Evolutionary conservation across 2,888 invertebrate species (phyloP), one percentile per base, ranked within the genome.

Genomic region (Anoplius nigerrimus): DNA sequence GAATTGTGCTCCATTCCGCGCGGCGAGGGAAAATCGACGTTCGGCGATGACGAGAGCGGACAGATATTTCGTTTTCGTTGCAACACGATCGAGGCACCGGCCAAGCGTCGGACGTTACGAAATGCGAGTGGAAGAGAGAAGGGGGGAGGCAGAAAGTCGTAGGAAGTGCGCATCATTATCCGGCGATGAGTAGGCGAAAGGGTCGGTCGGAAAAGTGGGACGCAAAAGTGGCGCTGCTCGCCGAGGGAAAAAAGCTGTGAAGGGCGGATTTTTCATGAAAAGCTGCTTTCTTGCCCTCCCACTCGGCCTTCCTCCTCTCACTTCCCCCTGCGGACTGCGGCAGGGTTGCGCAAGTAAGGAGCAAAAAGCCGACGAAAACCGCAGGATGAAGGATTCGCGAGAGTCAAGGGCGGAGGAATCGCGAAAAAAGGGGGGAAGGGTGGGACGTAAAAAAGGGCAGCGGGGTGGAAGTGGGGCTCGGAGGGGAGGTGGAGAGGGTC

Each of bases 281-380:
- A 34, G 34, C 34, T 6, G 4, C 34, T 34, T 6, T 34, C n/a
- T n/a, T n/a, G n/a, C n/a, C n/a, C n/a, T n/a, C n/a, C n/a, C n/a
- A n/a, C n/a, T n/a, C n/a, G n/a, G 53, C 22, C 24, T 16, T 53
- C 53, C 22, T 24, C n/a, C 22, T 53, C 18, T 53, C 16, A 22
- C 22, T 22, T 22, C 53, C 27, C 24, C 24, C 24, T n/a, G n/a
- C n/a, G 24, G 24, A 24, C 24, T 6, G 24, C 24, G 6, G 3
- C 24, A 24, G 24, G 24, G 24, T 24, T 24, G 24, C 24, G 24
- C 24, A 6, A 24, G 24, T 24, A 24, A 57, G 46, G 21, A 52
- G 45, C 6, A 24, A 18, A n/a, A 22, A 51, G 18, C 57, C 18
- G 43, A 62, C 51, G 52, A 65, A 68, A 69, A 69, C 64, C 69